Evolutionary conservation across 2,888 invertebrate species (phyloP).

Genomic region (Patella depressa): DNA sequence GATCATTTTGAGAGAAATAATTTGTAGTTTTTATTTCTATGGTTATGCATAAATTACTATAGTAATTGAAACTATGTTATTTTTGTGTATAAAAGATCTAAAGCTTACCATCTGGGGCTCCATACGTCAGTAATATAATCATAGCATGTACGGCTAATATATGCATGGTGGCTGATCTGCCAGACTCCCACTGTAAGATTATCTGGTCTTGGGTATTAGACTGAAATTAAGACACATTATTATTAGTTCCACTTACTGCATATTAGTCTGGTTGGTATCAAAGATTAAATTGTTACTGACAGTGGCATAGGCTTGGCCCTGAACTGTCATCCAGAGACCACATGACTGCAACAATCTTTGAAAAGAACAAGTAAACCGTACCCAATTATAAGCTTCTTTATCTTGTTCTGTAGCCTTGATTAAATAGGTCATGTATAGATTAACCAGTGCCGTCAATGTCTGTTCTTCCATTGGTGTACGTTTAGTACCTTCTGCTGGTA

Average conservation of each 20-base stretch:
- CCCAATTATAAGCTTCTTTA: slow-evolving; percentile 74
- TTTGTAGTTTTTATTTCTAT: no score
- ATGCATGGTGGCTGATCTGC: slow-evolving; percentile 83
- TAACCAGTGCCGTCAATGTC: slow-evolving; percentile 64
- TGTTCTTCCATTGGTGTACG: slow-evolving; percentile 41
- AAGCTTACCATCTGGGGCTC: slow-evolving; percentile 65
- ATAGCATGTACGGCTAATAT: slow-evolving; percentile 87
- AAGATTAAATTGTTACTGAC: neutral
- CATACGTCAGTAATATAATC: slow-evolving; percentile 82
- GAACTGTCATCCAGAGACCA: no score
- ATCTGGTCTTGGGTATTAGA: slow-evolving; percentile 83
- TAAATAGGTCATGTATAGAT: slow-evolving; percentile 68
- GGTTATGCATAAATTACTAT: no score
- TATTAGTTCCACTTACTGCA: no score
- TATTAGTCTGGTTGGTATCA: neutral
- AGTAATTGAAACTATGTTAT: no score
- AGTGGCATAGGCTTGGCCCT: neutral
- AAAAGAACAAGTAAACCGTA: slow-evolving; percentile 33
- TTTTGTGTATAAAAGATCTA: no score
- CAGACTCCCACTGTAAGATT: slow-evolving; percentile 82
- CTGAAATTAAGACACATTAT: slow-evolving; percentile 73
- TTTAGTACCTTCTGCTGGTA: slow-evolving; percentile 65
- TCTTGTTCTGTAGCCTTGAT: slow-evolving; percentile 76
- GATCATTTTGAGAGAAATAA: no score
- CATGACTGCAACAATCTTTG: no score